phyloP scores from a whole-genome alignment of 2,797 vertebrate species.

The Brachyalestes nurse region DNA sequence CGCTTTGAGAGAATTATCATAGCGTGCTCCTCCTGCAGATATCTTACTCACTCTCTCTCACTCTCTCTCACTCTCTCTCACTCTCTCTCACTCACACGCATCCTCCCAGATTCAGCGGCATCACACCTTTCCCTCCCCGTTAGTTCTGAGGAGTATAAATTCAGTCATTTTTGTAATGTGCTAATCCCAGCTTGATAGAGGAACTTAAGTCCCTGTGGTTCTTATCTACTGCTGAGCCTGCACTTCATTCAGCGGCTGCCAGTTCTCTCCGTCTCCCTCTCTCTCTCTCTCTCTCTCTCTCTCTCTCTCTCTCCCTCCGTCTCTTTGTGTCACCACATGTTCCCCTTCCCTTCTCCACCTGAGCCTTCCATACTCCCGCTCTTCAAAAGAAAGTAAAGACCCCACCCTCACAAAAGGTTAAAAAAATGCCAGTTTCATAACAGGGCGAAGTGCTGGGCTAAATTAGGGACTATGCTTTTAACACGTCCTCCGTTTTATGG shows the following conservation, averaged over 20 bases:
- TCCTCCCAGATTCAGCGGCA: not conserved
- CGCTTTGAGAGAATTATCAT: conserved; percentile 66
- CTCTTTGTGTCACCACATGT: not conserved
- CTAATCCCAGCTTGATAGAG: conserved; percentile 78
- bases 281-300: not conserved
- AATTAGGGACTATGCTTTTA: too few relatives aligned
- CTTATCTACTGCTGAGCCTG: conserved; percentile 80
- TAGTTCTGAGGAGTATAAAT: conserved; percentile 34
- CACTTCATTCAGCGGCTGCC: conserved; percentile 76
- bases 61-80: not conserved
- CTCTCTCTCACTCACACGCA: not conserved
- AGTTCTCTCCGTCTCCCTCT: conserved; percentile 67
- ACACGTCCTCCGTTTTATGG: too few relatives aligned
- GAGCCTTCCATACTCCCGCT: not conserved
- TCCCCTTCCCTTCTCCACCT: not conserved
- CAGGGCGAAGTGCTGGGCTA: not conserved
- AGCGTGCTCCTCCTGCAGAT: conserved; percentile 68
- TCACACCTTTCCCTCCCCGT: conserved; percentile 6
- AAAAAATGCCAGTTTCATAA: not conserved
- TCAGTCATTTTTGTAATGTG: conserved; percentile 76
- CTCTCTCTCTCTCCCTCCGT: too few relatives aligned
- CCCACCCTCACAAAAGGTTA: not conserved
- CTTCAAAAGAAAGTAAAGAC: not conserved
- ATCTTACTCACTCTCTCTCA: conserved; percentile 27
- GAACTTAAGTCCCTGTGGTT: conserved; percentile 69